Evolutionary conservation across 2,113 vertebrate genomes (phyloP).

Genomic region (Entomyzon cyanotis): DNA sequence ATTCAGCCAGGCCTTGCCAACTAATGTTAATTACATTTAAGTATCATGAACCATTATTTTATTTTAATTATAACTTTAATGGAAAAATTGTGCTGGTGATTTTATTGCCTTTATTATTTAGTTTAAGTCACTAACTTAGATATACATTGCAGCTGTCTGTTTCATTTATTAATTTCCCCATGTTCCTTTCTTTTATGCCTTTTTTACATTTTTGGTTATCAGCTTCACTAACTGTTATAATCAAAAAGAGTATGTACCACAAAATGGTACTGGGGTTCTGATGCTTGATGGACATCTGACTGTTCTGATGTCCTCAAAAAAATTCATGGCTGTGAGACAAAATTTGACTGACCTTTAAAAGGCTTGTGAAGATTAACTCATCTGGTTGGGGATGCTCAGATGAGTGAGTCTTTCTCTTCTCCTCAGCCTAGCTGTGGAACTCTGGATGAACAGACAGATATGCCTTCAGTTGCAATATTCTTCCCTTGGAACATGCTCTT

Average conservation of each 20-base stretch:
- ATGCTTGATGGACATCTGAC: rapidly evolving
- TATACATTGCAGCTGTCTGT: neutral
- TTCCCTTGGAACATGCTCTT: neutral
- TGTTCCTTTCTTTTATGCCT: neutral
- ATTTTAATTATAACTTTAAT: slow-evolving; percentile 29
- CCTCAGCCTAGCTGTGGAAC: neutral
- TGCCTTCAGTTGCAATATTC: neutral
- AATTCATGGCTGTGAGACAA: neutral
- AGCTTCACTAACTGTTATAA: neutral
- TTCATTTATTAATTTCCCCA: neutral
- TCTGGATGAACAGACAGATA: neutral
- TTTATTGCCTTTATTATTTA: slow-evolving; percentile 49
- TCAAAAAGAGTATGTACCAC: neutral
- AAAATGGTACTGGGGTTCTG: neutral
- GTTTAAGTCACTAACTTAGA: neutral
- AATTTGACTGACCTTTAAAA: neutral
- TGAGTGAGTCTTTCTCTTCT: neutral
- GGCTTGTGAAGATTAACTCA: neutral
- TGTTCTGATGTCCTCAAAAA: neutral
- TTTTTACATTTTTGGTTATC: neutral
- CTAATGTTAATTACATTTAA: slow-evolving; percentile 24
- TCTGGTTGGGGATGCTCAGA: neutral
- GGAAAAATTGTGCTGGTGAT: neutral
- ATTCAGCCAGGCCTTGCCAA: neutral
- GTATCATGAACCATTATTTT: neutral